Evolutionary conservation across 1,140 invertebrate genomes (phyloP), one percentile per base, ranked within the genome.

Genomic region (Zelostemma sp.): DNA sequence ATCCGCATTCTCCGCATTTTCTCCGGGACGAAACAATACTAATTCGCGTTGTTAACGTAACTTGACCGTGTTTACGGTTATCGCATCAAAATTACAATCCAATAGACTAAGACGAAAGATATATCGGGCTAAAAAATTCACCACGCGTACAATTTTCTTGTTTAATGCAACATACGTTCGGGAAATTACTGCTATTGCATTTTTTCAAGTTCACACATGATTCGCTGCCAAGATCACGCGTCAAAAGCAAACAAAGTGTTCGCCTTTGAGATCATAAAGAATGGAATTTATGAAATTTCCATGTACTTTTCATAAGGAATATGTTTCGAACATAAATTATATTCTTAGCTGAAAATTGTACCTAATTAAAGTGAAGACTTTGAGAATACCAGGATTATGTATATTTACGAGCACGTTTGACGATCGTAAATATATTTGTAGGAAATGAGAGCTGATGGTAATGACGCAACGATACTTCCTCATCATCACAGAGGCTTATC

Each of bases 1-100:
- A 73, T 75, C 67, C 71, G 75, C 73, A 73, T 77, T 75, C 73
- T 77, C 43, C 8, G 40, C 53, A 43, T 50, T 53, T 65, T 55
- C 60, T 46, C 28, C 40, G 21, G 61, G 49, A 65, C 65, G 61
- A 68, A 72, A 65, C 49, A 18, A 68, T 62, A 72, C 65, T 65
- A 57, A 72, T 68, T 72, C 58, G 67, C 58, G 57, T 72, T 72
- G 60, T 68, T 68, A 72, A 68, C 61, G 64, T 68, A 63, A 62
- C 69, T 65, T 61, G 19, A 57, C 49, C 65, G 54, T 54, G 61
- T 65, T 62, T 68, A 72, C 70, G 56, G 70, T 72, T 72, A 68
- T 68, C 64, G 14, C 14, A 14, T 43, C 33, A 35, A 35, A 35
- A 35, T 35, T 35, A 35, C 6, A 35, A 35, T n/a, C 33, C 33